Evolutionary conservation across 2,113 vertebrate genomes (phyloP), one percentile per base, ranked within the genome.

Genomic region (Heterochromis multidens): DNA sequence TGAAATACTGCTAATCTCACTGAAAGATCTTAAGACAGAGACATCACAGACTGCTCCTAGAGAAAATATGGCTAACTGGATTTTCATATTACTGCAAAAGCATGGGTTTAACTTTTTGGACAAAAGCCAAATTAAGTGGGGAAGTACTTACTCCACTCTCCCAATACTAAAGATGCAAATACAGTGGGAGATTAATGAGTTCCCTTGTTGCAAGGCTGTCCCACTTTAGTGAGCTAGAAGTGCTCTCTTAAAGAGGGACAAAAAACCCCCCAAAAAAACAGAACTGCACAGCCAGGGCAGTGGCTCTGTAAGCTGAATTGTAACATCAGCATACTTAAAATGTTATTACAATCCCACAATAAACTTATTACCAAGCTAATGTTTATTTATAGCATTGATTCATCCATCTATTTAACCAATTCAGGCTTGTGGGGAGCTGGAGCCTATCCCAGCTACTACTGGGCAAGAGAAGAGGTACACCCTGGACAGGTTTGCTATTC

Each of bases 1-100:
- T 46, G 31, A 86, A 67, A 77, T 23, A 74, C 56, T 74, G 56
- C 58, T 81, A 59, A 84, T 89, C 88, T 84, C 19, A 8, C 67
- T 2, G 2, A 52, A 14, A 80, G n/a, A 83, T 65, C 49, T 14
- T 5, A 58, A 79, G 57, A 82, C 54, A 74, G 14, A 59, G 63
- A 63, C 21, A 43, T 33, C 25, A 72, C 72, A 72, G 56, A 72
- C 23, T 54, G 77, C 31, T 31, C 2, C n/a, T 14, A 13, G 21
- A 57, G n/a, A 31, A 61, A 81, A 77, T 29, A 46, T 58, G 61
- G 40, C 12, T 33, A 54, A 77, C 77, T 23, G 25, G 27, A 60
- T 56, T 57, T 79, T 31, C 19, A 76, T 49, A 57, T 84, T 54
- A 16, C 29, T 74, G 43, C 25, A 52, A 31, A 52, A 46, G 21